These are phyloP conservation scores for Silvanus unidentatus DNA, from an alignment of 2,888 invertebrate species.

Conservation along the genomic window DNA sequence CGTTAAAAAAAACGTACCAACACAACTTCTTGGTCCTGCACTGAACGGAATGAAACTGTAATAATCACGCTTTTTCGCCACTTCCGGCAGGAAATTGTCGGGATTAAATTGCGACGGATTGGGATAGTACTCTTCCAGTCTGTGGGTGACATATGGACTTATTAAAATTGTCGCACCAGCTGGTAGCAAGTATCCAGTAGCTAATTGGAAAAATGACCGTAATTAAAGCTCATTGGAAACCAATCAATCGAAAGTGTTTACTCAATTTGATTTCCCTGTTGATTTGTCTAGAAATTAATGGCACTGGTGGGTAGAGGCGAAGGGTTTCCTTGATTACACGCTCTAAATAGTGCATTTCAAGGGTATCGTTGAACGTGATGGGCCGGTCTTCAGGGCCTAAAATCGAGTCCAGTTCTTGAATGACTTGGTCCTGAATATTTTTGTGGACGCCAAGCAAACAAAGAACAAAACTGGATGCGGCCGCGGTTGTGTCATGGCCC, in stretches of 20 bases:
- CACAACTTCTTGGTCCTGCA: conserved; percentile 75
- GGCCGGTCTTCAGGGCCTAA: conserved; percentile 72
- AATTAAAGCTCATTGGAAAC: conserved; percentile 13
- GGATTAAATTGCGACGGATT: conserved; percentile 76
- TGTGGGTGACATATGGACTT: conserved; percentile 63
- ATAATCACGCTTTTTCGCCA: conserved; percentile 69
- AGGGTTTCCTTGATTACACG: conserved; percentile 75
- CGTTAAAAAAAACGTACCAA: conserved; percentile 51
- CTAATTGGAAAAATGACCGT: conserved; percentile 38
- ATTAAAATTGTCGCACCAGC: conserved; percentile 64
- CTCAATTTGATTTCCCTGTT: conserved; percentile 66
- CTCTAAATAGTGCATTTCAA: conserved; percentile 83
- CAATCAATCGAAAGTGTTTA: conserved; percentile 35
- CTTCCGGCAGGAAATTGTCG: conserved; percentile 79
- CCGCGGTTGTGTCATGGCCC: conserved; percentile 79
- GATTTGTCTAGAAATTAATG: conserved; percentile 67
- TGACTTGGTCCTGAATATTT: conserved; percentile 65
- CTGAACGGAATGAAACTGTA: conserved; percentile 79
- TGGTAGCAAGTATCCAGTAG: conserved; percentile 61
- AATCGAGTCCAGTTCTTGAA: conserved; percentile 64
- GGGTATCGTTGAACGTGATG: conserved; percentile 72
- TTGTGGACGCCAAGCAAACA: conserved; percentile 70
- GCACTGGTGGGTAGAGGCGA: conserved; percentile 74
- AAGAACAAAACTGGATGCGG: conserved; percentile 75
- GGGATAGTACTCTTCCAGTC: conserved; percentile 64